Evolutionary conservation across 1,140 invertebrate genomes (phyloP).

Genomic region (Diachasma alloeum): DNA sequence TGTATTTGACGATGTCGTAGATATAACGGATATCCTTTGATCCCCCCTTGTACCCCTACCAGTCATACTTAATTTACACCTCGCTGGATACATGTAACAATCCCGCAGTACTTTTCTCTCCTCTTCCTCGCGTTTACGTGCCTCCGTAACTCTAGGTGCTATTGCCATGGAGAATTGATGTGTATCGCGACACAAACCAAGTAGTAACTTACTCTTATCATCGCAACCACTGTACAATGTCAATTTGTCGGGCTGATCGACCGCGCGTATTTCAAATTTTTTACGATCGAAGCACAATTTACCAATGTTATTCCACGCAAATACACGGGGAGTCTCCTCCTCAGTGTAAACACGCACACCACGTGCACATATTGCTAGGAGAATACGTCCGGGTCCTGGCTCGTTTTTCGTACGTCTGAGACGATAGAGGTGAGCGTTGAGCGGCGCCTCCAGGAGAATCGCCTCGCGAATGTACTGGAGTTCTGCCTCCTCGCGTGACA

Average conservation of each 20-base stretch:
- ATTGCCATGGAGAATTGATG: conserved; percentile 96
- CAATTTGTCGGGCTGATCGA: conserved; percentile 81
- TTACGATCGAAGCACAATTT: conserved; percentile 95
- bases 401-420: conserved; percentile 86
- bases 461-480: conserved; percentile 89
- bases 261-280: conserved; percentile 93
- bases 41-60: conserved; percentile 73
- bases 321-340: conserved; percentile 74
- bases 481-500: conserved; percentile 81
- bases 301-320: conserved; percentile 92
- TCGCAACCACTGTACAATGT: conserved; percentile 90
- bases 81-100: conserved; percentile 71
- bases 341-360: conserved; percentile 85
- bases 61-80: conserved; percentile 69
- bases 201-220: conserved; percentile 89
- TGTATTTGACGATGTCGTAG: conserved; percentile 90
- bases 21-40: conserved; percentile 90
- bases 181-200: conserved; percentile 87
- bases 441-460: conserved; percentile 82
- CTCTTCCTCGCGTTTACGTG: conserved; percentile 80
- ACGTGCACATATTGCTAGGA: conserved; percentile 84
- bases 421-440: conserved; percentile 91
- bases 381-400: conserved; percentile 74
- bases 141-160: conserved; percentile 82
- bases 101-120: conserved; percentile 66